Conservation (phyloP, 2,797 vertebrate genomes). For the Echiichthys vipera region DNA sequence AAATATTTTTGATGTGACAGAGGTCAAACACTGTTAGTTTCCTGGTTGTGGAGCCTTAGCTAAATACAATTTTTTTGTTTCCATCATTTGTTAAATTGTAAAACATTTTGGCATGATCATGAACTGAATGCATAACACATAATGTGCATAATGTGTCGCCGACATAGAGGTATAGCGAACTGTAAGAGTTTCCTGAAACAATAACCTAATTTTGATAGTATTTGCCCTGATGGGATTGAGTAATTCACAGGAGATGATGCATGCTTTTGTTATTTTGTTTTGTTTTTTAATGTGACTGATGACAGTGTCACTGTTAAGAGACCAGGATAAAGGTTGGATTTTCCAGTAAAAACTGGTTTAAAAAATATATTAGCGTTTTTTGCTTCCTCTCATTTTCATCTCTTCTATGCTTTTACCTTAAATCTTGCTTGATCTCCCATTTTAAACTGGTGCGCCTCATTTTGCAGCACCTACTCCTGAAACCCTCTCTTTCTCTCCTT, state of each 20-base stretch:
- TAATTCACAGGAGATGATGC: neutral
- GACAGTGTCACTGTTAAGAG: neutral
- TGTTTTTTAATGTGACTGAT: neutral
- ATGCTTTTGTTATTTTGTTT: neutral
- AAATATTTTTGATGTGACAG: conserved; percentile 32
- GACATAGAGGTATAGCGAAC: neutral
- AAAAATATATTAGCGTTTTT: neutral
- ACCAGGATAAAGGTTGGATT: neutral
- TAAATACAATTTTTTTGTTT: too few relatives aligned
- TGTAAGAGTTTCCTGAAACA: neutral
- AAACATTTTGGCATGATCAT: neutral
- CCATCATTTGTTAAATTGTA: neutral
- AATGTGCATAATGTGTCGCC: neutral
- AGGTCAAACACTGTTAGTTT: conserved; percentile 1
- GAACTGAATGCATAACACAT: neutral
- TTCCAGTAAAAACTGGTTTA: neutral
- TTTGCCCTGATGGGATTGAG: neutral
- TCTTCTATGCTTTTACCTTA: neutral
- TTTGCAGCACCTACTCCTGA: conserved; percentile 15
- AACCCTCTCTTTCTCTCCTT: conserved; percentile 20
- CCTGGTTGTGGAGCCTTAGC: neutral
- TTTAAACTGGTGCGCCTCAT: conserved; percentile 6
- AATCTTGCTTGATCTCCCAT: conserved; percentile 16
- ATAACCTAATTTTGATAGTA: neutral
- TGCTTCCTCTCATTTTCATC: neutral